Evolutionary conservation across 2,797 vertebrate genomes (phyloP).

Genomic region (Melanotaenia boesemani): DNA sequence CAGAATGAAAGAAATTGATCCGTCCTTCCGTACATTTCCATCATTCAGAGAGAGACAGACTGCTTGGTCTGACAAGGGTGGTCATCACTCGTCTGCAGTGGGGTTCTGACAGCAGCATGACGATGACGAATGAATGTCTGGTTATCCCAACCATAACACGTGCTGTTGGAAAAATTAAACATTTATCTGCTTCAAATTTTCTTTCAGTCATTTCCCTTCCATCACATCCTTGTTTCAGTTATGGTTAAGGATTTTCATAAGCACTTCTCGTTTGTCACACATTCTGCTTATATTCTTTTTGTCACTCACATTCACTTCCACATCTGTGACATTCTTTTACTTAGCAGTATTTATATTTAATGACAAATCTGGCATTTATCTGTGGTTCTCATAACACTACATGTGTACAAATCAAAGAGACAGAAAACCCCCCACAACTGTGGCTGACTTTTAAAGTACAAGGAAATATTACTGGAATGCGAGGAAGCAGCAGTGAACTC

Average conservation of each 20-base stretch:
- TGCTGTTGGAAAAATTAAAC: constrained; percentile 53
- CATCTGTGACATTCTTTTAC: constrained; percentile 12
- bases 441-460: constrained; percentile 7
- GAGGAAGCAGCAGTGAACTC: constrained; percentile 57
- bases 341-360: constrained; percentile 11
- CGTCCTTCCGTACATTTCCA: constrained; percentile 76
- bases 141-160: constrained; percentile 57
- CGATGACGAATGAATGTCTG: constrained; percentile 78
- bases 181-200: constrained; percentile 63
- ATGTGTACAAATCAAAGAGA: constrained; percentile 9
- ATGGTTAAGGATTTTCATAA: constrained; percentile 1
- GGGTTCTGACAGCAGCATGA: constrained; percentile 82
- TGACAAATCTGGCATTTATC: constrained; percentile 11
- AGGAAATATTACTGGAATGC: constrained; percentile 57
- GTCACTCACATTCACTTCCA: not conserved
- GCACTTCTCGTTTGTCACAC: not conserved
- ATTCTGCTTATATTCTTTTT: not conserved
- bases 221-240: constrained; percentile 14
- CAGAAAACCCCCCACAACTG: constrained; percentile 4
- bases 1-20: constrained; percentile 76
- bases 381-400: constrained; percentile 4
- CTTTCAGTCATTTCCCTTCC: constrained; percentile 41
- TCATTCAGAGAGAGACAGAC: constrained; percentile 79
- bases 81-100: constrained; percentile 81
- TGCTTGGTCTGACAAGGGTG: constrained; percentile 72